These are phyloP conservation scores for Gymnopithys bicolor DNA, from an alignment of 2,797 vertebrate genomes.

Conservation along the genomic window DNA sequence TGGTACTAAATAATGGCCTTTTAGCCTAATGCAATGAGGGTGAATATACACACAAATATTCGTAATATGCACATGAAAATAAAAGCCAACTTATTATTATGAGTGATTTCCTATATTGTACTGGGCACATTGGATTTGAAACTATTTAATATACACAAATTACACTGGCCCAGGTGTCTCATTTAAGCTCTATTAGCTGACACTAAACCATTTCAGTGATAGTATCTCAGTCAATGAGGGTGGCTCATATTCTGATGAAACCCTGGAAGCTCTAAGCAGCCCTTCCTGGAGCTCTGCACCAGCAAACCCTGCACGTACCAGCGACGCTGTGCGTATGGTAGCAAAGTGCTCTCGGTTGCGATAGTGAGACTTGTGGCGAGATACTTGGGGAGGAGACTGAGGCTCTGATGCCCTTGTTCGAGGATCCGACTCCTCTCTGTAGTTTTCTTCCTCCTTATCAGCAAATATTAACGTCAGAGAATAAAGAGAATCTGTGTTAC, in stretches of 20 bases:
- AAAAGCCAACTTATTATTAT: background rate
- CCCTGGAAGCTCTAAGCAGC: background rate
- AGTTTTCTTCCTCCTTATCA: slow-evolving; percentile 89
- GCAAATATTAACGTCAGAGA: background rate
- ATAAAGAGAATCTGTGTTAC: background rate
- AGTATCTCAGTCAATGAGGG: background rate
- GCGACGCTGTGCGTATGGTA: slow-evolving; percentile 96
- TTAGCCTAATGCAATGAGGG: background rate
- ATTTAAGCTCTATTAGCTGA: background rate
- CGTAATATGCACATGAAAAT: background rate
- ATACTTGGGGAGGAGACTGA: slow-evolving; percentile 90
- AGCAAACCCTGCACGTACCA: slow-evolving; percentile 78
- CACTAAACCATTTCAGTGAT: background rate
- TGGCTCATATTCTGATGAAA: background rate
- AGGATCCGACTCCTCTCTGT: slow-evolving; percentile 86
- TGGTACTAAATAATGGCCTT: background rate
- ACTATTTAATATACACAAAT: background rate
- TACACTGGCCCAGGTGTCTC: background rate
- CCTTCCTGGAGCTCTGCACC: background rate
- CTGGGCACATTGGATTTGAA: background rate
- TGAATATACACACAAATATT: background rate
- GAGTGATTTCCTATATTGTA: background rate
- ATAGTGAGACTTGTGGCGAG: slow-evolving; percentile 91
- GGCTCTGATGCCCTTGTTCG: slow-evolving; percentile 86
- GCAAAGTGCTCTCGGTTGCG: slow-evolving; percentile 99